Conservation (phyloP, 2,888 invertebrate genomes). For the Cantharis rustica region DNA sequence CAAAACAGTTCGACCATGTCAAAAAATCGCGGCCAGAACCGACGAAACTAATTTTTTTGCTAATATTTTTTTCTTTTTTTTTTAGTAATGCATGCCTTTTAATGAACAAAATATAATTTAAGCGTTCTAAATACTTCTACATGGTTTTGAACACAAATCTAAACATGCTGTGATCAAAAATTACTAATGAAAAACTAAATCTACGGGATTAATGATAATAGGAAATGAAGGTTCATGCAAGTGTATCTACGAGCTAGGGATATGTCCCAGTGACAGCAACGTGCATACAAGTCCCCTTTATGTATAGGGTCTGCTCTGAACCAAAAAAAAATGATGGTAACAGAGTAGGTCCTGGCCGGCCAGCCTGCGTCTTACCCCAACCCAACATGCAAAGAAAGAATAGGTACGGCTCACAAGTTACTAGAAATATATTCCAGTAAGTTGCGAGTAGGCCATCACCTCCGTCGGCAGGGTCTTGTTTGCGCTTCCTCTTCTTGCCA, state of each 20-base stretch:
- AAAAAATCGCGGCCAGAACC: neutral
- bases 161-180: constrained; percentile 11
- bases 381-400: constrained; percentile 45
- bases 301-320: constrained; percentile 35
- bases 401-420: constrained; percentile 42
- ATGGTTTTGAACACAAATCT: neutral
- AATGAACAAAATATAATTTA: neutral
- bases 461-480: constrained; percentile 96
- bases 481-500: constrained; percentile 99
- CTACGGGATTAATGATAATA: neutral
- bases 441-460: constrained; percentile 67
- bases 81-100: neutral
- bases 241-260: constrained; percentile 35
- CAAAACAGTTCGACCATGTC: neutral
- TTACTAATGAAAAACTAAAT: neutral
- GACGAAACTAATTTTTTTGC: neutral
- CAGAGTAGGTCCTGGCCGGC: constrained; percentile 60
- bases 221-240: constrained; percentile 35
- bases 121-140: neutral
- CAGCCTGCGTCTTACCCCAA: constrained; percentile 46
- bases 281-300: constrained; percentile 45
- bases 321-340: constrained; percentile 31
- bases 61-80: neutral
- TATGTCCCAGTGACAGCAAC: constrained; percentile 43
- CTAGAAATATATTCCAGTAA: constrained; percentile 40